Evolutionary conservation across 1,140 invertebrate species (phyloP).

Genomic region (Choristoneura fumiferana): DNA sequence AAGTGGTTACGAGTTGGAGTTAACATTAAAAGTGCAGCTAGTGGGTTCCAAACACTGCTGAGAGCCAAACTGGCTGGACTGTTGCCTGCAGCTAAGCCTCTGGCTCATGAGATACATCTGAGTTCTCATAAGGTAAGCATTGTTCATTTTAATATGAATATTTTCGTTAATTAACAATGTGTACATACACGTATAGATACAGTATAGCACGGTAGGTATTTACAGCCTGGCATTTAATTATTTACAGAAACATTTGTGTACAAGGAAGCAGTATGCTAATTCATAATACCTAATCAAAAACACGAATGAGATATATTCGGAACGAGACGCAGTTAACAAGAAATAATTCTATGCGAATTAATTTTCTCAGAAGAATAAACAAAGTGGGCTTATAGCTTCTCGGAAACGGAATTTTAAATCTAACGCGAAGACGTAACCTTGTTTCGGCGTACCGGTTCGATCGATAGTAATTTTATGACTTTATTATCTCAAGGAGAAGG

Average conservation of each 20-base stretch:
- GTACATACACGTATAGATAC: too few species aligned
- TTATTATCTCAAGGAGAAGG: constrained; percentile 17
- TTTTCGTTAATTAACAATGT: too few species aligned
- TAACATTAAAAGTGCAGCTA: constrained; percentile 25
- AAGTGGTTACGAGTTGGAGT: constrained; percentile 42
- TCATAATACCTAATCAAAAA: constrained; percentile 12
- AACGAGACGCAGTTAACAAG: not conserved
- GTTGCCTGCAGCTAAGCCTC: not conserved
- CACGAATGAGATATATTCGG: constrained; percentile 2
- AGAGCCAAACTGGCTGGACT: not conserved
- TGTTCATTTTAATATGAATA: too few species aligned
- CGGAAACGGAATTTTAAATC: constrained; percentile 44
- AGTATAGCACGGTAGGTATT: too few species aligned
- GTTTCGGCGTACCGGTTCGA: constrained; percentile 26
- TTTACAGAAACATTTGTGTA: too few species aligned
- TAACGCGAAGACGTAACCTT: constrained; percentile 45
- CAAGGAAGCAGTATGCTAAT: constrained; percentile 2
- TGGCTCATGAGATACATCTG: constrained; percentile 2
- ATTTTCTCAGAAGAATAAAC: constrained; percentile 39
- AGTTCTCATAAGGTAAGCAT: constrained; percentile 6
- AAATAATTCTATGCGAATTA: constrained; percentile 27
- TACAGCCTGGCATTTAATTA: too few species aligned
- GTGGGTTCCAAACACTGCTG: not conserved
- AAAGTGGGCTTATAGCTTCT: constrained; percentile 29
- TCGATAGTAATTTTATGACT: constrained; percentile 17